Percentiles rank a stretch among this genome's conserved stretches.
Conservation (phyloP, 2,113 vertebrate species). For the Upupa epops region DNA sequence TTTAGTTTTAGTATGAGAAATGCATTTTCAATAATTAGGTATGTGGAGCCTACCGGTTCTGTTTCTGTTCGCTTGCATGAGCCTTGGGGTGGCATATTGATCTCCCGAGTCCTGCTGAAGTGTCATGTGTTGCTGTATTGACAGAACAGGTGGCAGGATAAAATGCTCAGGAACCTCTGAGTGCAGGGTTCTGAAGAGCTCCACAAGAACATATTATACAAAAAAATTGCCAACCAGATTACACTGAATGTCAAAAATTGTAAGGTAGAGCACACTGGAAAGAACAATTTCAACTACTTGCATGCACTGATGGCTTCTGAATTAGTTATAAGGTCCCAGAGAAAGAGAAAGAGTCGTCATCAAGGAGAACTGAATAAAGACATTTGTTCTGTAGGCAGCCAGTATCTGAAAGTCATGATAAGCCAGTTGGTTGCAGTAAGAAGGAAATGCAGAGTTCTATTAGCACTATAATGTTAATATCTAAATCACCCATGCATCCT, state of each 20-base stretch:
- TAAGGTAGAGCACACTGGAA: not conserved
- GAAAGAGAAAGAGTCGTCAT: not conserved
- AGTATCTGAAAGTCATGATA: not conserved
- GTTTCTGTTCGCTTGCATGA: not conserved
- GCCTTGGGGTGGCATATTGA: not conserved
- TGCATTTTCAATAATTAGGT: not conserved
- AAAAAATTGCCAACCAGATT: not conserved
- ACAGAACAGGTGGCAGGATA: not conserved
- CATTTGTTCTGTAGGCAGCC: not conserved
- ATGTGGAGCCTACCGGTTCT: not conserved
- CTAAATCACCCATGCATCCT: not conserved
- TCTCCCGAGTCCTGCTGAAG: not conserved
- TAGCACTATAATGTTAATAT: not conserved
- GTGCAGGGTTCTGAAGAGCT: not conserved
- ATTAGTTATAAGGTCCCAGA: not conserved
- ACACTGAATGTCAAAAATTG: constrained; percentile 36
- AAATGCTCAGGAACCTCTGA: not conserved
- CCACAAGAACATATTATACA: constrained; percentile 8
- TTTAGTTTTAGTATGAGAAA: not conserved
- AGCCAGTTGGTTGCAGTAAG: not conserved
- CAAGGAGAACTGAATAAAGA: constrained; percentile 1
- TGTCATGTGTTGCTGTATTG: not conserved
- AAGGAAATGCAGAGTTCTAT: not conserved
- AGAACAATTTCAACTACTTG: constrained; percentile 26
- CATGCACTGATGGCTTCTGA: constrained; percentile 34